Evolutionary conservation across 2,888 invertebrate species (phyloP).

Genomic region (Drosophila kuntzei): DNA sequence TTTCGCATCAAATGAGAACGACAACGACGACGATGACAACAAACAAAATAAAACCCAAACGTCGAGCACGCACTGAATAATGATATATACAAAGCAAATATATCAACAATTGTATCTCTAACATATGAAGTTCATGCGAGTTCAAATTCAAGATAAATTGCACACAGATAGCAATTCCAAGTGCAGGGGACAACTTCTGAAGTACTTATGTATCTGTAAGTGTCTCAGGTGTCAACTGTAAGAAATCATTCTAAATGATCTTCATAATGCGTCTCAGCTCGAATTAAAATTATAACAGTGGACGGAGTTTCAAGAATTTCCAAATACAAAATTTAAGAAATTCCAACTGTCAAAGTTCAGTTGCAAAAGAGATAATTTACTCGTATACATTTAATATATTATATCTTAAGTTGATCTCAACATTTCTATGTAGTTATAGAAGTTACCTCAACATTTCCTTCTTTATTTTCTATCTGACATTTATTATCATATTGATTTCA

Average conservation of each 20-base stretch:
- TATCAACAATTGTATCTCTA: slow-evolving; percentile 20
- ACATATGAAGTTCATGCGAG: slow-evolving; percentile 34
- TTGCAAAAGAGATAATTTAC: background rate
- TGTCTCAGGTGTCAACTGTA: slow-evolving; percentile 43
- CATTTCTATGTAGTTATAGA: too few relatives aligned
- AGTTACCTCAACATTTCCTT: background rate
- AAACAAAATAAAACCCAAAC: slow-evolving; percentile 20
- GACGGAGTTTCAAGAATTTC: slow-evolving; percentile 17
- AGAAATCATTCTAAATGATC: slow-evolving; percentile 26
- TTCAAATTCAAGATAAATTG: slow-evolving; percentile 45
- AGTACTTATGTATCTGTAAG: slow-evolving; percentile 15
- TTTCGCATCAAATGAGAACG: slow-evolving; percentile 48
- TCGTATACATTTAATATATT: background rate
- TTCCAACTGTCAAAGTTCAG: background rate
- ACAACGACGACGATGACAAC: slow-evolving; percentile 20
- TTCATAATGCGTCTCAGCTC: slow-evolving; percentile 13
- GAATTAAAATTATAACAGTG: slow-evolving; percentile 10
- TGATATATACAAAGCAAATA: slow-evolving; percentile 45
- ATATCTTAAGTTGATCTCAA: background rate
- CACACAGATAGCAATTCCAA: slow-evolving; percentile 37
- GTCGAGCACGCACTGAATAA: slow-evolving; percentile 71
- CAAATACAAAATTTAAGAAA: background rate
- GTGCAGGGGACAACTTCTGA: slow-evolving; percentile 20
- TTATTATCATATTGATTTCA: slow-evolving; percentile 4
- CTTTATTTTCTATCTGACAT: background rate